phyloP scores from a whole-genome alignment of 1,140 invertebrate genomes.

The Muscidifurax raptorellus region DNA sequence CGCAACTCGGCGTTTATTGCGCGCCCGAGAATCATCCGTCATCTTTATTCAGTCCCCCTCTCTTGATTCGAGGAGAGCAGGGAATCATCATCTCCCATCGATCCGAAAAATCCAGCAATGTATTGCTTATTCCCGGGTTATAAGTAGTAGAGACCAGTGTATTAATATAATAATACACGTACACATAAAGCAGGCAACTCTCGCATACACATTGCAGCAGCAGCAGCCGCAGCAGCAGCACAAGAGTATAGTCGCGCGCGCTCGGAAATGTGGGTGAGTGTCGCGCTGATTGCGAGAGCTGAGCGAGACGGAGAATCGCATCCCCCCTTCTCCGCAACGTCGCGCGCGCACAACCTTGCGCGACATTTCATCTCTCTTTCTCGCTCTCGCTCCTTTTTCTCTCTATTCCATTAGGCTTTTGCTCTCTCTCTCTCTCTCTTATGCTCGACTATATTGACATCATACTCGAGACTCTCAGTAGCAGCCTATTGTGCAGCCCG shows the following conservation, averaged over 20 bases:
- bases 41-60: not conserved
- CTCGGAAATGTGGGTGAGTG: conserved; percentile 41
- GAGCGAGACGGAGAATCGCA: not conserved
- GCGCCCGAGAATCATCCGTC: conserved; percentile 25
- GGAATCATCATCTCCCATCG: not conserved
- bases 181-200: not conserved
- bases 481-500: not conserved
- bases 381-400: conserved; percentile 1
- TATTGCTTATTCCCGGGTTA: not conserved
- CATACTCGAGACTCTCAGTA: not conserved
- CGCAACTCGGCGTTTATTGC: not conserved
- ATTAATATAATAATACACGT: too few species aligned
- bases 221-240: not conserved
- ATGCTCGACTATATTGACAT: not conserved
- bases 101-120: not conserved
- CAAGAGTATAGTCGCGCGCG: not conserved
- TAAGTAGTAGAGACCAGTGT: not conserved
- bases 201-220: not conserved
- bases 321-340: not conserved
- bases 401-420: not conserved
- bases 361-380: conserved; percentile 35
- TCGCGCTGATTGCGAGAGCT: conserved; percentile 31
- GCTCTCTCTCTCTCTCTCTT: conserved; percentile 5
- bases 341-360: conserved; percentile 32
- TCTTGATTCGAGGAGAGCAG: not conserved